Percentiles rank a stretch among this genome's conserved stretches.
Evolutionary conservation across 2,113 vertebrate genomes (phyloP).

Genomic region (Labrus mixtus): DNA sequence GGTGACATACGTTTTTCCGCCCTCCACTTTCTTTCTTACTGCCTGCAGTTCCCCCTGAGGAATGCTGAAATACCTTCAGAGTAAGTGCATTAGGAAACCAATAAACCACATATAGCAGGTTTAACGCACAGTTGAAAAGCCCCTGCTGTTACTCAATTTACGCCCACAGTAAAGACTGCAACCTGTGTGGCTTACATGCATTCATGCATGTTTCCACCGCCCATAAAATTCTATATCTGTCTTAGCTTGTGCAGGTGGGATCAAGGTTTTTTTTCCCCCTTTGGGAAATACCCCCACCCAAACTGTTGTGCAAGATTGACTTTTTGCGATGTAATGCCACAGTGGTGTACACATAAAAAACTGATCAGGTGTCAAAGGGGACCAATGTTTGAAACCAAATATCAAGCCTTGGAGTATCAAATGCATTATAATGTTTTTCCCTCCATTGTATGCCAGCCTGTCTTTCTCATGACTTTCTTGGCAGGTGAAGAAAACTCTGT

Average conservation of each 20-base stretch:
- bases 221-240: constrained; percentile 30
- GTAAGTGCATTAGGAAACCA: constrained; percentile 40
- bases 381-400: not conserved
- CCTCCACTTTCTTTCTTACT: not conserved
- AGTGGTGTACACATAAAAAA: not conserved
- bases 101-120: constrained; percentile 42
- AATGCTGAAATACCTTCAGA: not conserved
- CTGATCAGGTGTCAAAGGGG: too few relatives aligned
- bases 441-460: too few relatives aligned
- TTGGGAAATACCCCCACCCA: constrained; percentile 50
- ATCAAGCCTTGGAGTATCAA: not conserved
- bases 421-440: not conserved
- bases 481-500: not conserved
- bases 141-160: constrained; percentile 19
- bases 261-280: not conserved
- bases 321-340: not conserved
- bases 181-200: constrained; percentile 55
- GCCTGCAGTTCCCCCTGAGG: not conserved
- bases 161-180: constrained; percentile 41
- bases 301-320: not conserved
- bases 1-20: not conserved
- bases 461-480: not conserved
- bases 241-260: constrained; percentile 33
- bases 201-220: constrained; percentile 24
- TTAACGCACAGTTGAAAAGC: constrained; percentile 32